Evolutionary conservation across 2,888 invertebrate species (phyloP).

Genomic region (Acleris emargana): DNA sequence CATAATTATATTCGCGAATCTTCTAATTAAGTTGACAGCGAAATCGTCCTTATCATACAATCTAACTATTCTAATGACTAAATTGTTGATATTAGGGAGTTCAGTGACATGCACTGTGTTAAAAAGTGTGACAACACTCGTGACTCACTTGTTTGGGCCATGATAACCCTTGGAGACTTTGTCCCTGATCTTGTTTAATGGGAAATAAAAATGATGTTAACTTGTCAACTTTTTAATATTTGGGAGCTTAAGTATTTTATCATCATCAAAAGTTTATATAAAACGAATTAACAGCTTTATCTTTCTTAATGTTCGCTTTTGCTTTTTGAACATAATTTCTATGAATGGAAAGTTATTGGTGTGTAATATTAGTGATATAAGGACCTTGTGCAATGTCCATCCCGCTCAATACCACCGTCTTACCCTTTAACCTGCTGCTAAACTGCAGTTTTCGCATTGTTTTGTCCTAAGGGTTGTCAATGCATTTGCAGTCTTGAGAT

Average conservation of each 20-base stretch:
- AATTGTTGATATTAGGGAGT: slow-evolving; percentile 24
- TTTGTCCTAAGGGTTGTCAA: too few relatives aligned
- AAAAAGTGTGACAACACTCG: slow-evolving; percentile 13
- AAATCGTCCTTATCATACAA: slow-evolving; percentile 1
- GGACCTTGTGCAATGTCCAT: too few relatives aligned
- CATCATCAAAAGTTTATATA: not conserved
- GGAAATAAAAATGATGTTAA: slow-evolving; percentile 19
- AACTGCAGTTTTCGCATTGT: too few relatives aligned
- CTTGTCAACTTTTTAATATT: not conserved
- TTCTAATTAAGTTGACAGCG: slow-evolving; percentile 7
- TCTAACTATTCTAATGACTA: slow-evolving; percentile 6
- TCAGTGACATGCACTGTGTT: slow-evolving; percentile 24
- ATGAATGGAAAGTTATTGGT: too few relatives aligned
- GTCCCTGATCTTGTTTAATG: slow-evolving; percentile 24
- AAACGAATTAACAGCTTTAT: too few relatives aligned
- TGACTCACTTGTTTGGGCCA: slow-evolving; percentile 23
- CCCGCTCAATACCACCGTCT: too few relatives aligned
- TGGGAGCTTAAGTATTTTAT: not conserved
- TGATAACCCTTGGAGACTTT: slow-evolving; percentile 26
- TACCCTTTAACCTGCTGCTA: too few relatives aligned
- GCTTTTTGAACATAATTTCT: too few relatives aligned
- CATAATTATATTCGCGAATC: not conserved
- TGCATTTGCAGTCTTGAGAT: too few relatives aligned
- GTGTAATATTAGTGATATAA: too few relatives aligned
- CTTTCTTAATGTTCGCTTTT: too few relatives aligned